These are phyloP conservation scores for Corythaeola cristata DNA, from an alignment of 2,113 vertebrate species.

Conservation along the genomic window DNA sequence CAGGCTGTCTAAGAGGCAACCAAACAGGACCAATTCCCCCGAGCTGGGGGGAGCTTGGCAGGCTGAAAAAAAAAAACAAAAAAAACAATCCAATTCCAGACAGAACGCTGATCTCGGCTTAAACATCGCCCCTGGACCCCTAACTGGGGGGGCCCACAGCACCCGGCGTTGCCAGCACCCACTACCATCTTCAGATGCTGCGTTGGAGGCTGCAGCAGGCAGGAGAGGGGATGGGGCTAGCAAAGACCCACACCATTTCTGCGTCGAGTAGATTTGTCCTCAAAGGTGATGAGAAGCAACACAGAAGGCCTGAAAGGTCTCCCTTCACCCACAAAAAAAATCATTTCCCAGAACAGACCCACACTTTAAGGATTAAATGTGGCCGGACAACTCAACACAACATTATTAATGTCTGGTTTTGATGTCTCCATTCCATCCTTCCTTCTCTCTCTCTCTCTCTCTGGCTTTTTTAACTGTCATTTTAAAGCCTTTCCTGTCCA, in stretches of 20 bases:
- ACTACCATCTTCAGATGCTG: fast-evolving
- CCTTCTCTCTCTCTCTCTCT: neutral
- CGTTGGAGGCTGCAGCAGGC: neutral
- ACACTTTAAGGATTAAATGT: neutral
- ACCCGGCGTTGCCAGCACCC: fast-evolving
- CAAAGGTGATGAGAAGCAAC: fast-evolving
- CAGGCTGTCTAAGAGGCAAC: neutral
- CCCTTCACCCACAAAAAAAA: neutral
- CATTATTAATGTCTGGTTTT: constrained; percentile 11
- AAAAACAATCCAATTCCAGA: neutral
- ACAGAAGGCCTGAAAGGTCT: neutral
- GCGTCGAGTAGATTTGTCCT: neutral
- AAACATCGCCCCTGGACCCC: neutral
- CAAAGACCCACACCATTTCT: neutral
- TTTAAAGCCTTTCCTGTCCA: constrained; percentile 54
- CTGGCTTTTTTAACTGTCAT: neutral
- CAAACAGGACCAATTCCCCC: neutral
- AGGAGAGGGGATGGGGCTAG: neutral
- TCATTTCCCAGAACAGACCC: neutral
- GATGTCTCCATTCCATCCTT: neutral
- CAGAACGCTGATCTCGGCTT: neutral
- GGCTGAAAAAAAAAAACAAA: neutral
- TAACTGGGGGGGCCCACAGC: fast-evolving
- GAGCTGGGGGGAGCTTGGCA: neutral
- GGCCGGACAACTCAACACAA: neutral